Evolutionary conservation across 2,113 vertebrate genomes (phyloP), one percentile per base, ranked within the genome.

Genomic region (Urocitellus parryii): DNA sequence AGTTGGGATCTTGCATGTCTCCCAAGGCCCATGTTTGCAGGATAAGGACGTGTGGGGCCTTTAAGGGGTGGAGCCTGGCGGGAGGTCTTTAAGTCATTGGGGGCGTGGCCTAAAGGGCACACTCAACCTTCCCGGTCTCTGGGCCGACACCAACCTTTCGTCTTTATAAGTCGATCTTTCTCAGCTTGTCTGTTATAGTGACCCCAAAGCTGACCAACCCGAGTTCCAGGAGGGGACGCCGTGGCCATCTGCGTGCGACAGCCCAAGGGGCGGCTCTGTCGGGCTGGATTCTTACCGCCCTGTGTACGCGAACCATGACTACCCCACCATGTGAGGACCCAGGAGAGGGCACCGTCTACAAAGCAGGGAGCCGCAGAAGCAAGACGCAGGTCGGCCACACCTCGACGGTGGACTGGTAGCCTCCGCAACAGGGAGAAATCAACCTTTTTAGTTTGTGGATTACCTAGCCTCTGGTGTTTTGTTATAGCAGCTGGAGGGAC

Each of bases 271-370:
- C 39, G 39, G 39, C 39, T 39, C 39, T 39, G 39, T 39, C 39
- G 39, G 39, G 39, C 39, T 39, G 39, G 39, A 39, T 39, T 39
- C 39, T 39, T 39, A 39, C 39, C 39, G 39, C 39, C 39, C 39
- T 39, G 39, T 39, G 39, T 39, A 39, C 39, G 39, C 39, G 3
- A 39, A 39, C 39, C 39, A 39, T 39, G 39, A 39, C 39, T 39
- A 39, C 39, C 39, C 39, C 39, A 16, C 29, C 29, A 32, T 6
- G 14, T 32, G 29, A 67, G 25, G 8, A 29, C 56, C 5, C 12
- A 42, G 10, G 10, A 29, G 24, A 68, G 56, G 34, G 16, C 0
- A 0, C 45, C 4, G 0, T 16, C 39, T 32, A 0, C 42, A 9
- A 70, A 39, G 34, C 27, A 3, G 17, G n/a, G 29, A 78, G 39